Conservation (phyloP, 30 jellyfish, hydroid and myxozoan genomes). For the Clytia hemisphaerica region DNA sequence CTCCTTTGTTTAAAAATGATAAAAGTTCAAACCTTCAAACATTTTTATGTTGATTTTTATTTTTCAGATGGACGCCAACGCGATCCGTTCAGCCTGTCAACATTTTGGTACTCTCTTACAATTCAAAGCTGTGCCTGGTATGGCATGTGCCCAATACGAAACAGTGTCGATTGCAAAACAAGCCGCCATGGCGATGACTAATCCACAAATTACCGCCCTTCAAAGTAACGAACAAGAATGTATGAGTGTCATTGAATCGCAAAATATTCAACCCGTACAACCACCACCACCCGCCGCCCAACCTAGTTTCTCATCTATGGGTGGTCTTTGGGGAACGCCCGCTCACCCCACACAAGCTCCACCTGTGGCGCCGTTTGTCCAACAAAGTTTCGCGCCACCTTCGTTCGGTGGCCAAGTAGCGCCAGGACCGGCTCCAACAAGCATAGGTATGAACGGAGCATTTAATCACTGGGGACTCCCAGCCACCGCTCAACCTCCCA, state of each 20-base stretch:
- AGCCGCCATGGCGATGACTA: slow-evolving; percentile 64
- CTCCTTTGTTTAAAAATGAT: background rate
- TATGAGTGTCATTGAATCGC: slow-evolving; percentile 12
- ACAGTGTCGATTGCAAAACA: slow-evolving; percentile 50
- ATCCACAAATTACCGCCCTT: slow-evolving; percentile 50
- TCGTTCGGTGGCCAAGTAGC: too few species aligned
- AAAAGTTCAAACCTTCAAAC: background rate
- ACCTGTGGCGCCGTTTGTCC: slow-evolving; percentile 7
- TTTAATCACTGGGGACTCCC: slow-evolving; percentile 35
- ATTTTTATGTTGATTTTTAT: background rate
- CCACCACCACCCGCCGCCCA: slow-evolving; percentile 18
- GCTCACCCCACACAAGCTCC: slow-evolving; percentile 5
- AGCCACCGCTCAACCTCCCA: slow-evolving; percentile 23
- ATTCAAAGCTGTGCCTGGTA: slow-evolving; percentile 36
- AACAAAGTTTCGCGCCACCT: slow-evolving; percentile 24
- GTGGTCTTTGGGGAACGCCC: slow-evolving; percentile 23
- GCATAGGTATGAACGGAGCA: slow-evolving; percentile 26
- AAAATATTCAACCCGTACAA: background rate
- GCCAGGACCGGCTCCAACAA: slow-evolving; percentile 15
- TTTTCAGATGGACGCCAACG: slow-evolving; percentile 57
- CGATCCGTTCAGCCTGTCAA: slow-evolving; percentile 52
- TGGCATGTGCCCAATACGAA: slow-evolving; percentile 55
- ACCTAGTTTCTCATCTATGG: slow-evolving; percentile 21
- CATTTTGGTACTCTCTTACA: slow-evolving; percentile 65
- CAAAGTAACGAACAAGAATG: slow-evolving; percentile 48